A percentile compares a stretch with the other conserved stretches of the same genome.
Conservation (phyloP, 92 coral and sea anemone species). For the Epizoanthus rinbou region DNA sequence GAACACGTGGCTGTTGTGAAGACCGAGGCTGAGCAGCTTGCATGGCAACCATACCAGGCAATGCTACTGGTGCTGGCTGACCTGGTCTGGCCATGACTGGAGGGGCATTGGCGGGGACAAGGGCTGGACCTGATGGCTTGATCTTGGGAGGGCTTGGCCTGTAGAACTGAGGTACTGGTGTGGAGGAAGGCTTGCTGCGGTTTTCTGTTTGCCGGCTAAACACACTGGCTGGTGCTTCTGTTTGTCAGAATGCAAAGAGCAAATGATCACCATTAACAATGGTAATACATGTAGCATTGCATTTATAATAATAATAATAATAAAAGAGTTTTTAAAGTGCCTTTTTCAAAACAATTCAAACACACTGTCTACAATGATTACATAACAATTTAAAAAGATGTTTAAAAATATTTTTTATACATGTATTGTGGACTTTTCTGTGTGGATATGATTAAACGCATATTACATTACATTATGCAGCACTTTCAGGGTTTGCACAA, state of each 20-base stretch:
- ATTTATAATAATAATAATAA: too few relatives aligned
- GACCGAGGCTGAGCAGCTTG: constrained; percentile 49
- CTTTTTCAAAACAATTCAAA: too few relatives aligned
- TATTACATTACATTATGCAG: background rate
- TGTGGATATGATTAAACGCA: background rate
- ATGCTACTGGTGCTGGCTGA: constrained; percentile 85
- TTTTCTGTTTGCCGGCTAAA: constrained; percentile 70
- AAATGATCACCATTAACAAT: background rate
- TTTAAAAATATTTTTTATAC: too few relatives aligned
- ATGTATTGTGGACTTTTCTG: background rate
- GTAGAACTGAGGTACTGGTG: constrained; percentile 68
- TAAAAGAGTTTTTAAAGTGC: too few relatives aligned
- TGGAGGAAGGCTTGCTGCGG: constrained; percentile 78
- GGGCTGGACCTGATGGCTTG: constrained; percentile 60
- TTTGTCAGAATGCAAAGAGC: background rate
- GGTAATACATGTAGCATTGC: background rate
- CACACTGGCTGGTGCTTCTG: constrained; percentile 82
- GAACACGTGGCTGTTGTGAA: constrained; percentile 43
- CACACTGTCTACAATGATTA: too few relatives aligned
- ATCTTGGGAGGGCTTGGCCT: constrained; percentile 76
- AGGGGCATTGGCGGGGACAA: constrained; percentile 67
- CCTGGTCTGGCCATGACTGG: constrained; percentile 76
- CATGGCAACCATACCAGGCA: constrained; percentile 88
- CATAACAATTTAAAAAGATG: too few relatives aligned
- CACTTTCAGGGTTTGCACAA: too few relatives aligned